phyloP scores from a whole-genome alignment of 35 echinoderm and acorn worm genomes.

The Hemicentrotus pulcherrimus region DNA sequence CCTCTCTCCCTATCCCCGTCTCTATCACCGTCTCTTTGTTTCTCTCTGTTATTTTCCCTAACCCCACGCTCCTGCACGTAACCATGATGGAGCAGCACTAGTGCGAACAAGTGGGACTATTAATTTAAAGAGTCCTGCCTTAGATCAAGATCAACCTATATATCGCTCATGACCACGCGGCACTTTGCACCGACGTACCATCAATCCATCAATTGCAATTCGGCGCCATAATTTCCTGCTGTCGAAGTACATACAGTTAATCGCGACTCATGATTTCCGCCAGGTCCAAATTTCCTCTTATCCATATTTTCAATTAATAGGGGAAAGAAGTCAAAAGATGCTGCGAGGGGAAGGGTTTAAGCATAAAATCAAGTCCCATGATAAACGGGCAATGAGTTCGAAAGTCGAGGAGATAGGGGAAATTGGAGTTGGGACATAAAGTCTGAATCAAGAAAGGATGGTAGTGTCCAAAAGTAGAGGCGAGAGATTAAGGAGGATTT shows the following conservation, averaged over 20 bases:
- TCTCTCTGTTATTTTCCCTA: no score
- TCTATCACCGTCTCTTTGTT: no score
- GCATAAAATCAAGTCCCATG: no score
- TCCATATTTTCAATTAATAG: conserved; percentile 8
- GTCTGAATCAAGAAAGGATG: no score
- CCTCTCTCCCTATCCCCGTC: no score
- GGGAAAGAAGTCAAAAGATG: neutral
- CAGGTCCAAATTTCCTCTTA: neutral
- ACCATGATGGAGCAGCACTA: neutral
- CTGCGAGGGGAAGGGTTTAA: no score
- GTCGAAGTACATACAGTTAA: neutral
- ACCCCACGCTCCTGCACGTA: neutral
- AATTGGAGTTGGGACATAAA: no score
- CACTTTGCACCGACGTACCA: neutral
- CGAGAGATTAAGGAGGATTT: no score
- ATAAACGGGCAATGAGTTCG: no score
- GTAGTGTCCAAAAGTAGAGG: no score
- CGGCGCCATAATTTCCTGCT: neutral
- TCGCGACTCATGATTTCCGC: conserved; percentile 8
- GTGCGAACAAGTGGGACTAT: neutral
- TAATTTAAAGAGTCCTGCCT: neutral
- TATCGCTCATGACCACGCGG: neutral
- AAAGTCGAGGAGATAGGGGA: no score
- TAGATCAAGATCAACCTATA: neutral
- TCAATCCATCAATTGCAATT: neutral